These are phyloP conservation scores for Streptopelia turtur DNA, from an alignment of 2,797 vertebrate genomes.

Conservation along the genomic window DNA sequence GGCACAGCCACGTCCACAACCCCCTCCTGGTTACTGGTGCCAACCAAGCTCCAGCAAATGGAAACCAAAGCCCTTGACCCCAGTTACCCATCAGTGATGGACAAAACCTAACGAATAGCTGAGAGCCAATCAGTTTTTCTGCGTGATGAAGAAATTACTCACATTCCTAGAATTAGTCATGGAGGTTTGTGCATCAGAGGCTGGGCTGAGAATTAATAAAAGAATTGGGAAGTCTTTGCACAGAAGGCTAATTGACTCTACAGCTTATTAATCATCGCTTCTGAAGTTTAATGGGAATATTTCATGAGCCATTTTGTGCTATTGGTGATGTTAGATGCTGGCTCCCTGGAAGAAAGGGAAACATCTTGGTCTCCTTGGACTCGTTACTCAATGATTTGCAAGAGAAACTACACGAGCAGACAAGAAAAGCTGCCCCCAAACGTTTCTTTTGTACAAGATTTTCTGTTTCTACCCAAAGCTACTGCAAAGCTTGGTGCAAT, in stretches of 20 bases:
- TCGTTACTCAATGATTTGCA: neutral
- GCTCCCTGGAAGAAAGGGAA: neutral
- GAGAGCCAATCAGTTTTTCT: neutral
- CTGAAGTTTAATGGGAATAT: neutral
- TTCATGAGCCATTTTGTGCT: neutral
- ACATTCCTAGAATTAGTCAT: neutral
- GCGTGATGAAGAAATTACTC: neutral
- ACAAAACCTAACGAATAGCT: neutral
- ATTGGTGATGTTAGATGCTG: neutral
- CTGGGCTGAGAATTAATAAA: neutral
- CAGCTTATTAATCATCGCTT: accelerated
- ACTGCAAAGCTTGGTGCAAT: neutral
- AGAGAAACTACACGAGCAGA: neutral
- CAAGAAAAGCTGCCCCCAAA: neutral
- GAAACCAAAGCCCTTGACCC: neutral
- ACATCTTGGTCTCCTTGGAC: neutral
- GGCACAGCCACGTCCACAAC: no score
- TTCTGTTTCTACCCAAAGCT: neutral
- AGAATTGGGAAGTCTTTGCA: neutral
- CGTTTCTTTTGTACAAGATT: neutral
- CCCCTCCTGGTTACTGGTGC: neutral
- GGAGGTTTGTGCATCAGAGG: neutral
- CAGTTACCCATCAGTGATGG: neutral
- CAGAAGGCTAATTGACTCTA: neutral
- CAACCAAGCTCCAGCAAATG: neutral